phyloP scores from a whole-genome alignment of 2,888 invertebrate species.

The Allacma fusca region DNA sequence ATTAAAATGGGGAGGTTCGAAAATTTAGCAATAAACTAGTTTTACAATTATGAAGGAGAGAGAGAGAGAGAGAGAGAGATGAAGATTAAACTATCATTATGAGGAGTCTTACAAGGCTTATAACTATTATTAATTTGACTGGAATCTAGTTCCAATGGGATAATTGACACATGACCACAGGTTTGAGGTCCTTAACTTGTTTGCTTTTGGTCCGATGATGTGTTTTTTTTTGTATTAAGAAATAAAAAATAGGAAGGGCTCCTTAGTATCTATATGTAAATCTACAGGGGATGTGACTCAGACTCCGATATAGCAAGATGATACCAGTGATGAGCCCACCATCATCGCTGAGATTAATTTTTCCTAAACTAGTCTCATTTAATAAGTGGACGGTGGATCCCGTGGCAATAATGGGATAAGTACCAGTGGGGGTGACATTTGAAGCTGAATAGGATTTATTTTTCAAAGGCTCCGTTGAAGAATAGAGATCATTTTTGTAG shows the following conservation, averaged over 20 bases:
- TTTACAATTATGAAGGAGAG: background rate
- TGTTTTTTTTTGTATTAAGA: too few species aligned
- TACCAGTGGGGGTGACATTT: conserved; percentile 1
- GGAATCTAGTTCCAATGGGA: background rate
- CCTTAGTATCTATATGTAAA: too few species aligned
- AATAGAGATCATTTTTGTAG: too few species aligned
- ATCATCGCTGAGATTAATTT: background rate
- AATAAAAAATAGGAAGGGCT: too few species aligned
- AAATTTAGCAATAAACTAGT: background rate
- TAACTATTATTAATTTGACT: background rate
- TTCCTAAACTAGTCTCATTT: background rate
- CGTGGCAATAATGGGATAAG: background rate
- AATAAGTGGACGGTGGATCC: background rate
- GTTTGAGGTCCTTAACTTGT: background rate
- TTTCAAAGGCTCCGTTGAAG: too few species aligned
- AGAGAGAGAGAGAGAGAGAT: background rate
- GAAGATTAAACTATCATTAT: background rate
- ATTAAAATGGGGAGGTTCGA: too few species aligned
- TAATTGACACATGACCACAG: conserved; percentile 12
- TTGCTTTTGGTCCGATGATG: too few species aligned
- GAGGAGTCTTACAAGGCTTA: background rate
- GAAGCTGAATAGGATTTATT: background rate
- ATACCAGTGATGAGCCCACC: background rate
- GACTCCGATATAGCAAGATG: too few species aligned
- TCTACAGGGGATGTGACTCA: too few species aligned